Conservation (phyloP, 2,888 invertebrate genomes). For the Beris chalybata region DNA sequence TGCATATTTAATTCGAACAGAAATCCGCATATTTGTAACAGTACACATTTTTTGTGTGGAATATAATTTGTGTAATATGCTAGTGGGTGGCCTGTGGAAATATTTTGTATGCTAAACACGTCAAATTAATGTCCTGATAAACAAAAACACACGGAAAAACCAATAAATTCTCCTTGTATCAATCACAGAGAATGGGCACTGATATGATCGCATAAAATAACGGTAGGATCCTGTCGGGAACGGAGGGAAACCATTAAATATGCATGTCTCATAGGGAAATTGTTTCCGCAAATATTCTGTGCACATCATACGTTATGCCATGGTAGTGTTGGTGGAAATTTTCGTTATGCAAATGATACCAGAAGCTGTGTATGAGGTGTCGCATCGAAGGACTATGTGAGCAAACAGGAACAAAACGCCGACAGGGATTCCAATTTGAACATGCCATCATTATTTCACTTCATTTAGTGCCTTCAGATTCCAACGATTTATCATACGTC, state of each 20-base stretch:
- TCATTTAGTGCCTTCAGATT: neutral
- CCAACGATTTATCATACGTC: constrained; percentile 15
- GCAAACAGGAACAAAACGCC: neutral
- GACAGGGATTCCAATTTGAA: constrained; percentile 1
- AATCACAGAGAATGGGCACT: neutral
- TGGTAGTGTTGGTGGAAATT: constrained; percentile 8
- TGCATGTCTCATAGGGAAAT: constrained; percentile 20
- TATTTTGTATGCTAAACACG: neutral
- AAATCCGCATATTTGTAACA: no score
- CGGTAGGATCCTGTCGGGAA: constrained; percentile 6
- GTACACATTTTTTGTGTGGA: no score
- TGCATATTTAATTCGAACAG: no score
- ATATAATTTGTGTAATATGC: no score
- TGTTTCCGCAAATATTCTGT: constrained; percentile 21
- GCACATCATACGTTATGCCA: neutral
- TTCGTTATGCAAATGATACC: neutral
- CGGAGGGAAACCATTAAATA: constrained; percentile 1
- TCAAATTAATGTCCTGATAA: constrained; percentile 17
- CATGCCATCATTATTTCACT: constrained; percentile 26
- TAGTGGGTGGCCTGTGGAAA: neutral
- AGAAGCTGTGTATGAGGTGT: no score
- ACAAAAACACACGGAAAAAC: neutral
- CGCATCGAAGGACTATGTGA: no score
- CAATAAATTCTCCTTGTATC: constrained; percentile 5
- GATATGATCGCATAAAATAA: neutral